These are phyloP conservation scores for Ennomos quercinarius DNA, from an alignment of 2,888 invertebrate species.

Conservation along the genomic window DNA sequence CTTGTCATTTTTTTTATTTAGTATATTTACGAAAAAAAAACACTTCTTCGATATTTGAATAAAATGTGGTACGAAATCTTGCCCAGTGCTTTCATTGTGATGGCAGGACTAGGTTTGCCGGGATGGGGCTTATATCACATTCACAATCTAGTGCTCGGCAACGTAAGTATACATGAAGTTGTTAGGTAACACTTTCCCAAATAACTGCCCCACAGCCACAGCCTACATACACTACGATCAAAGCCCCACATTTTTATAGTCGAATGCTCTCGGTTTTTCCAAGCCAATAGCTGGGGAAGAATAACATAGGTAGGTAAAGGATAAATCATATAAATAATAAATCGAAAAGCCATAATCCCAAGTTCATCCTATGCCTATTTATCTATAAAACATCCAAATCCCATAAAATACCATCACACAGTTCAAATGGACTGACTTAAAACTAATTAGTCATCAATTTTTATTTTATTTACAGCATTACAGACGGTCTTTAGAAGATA, in stretches of 20 bases:
- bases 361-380: too few relatives aligned
- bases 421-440: not conserved
- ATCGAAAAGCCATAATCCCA: too few relatives aligned
- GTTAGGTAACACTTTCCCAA: conserved; percentile 66
- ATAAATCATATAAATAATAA: too few relatives aligned
- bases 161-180: conserved; percentile 84
- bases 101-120: conserved; percentile 86
- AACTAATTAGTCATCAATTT: not conserved
- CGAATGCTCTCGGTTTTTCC: too few relatives aligned
- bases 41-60: conserved; percentile 40
- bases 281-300: too few relatives aligned
- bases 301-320: too few relatives aligned
- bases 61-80: conserved; percentile 91
- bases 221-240: conserved; percentile 14
- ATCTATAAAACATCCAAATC: too few relatives aligned
- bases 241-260: conserved; percentile 6
- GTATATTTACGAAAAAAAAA: too few relatives aligned
- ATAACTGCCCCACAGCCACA: conserved; percentile 19
- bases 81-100: conserved; percentile 87
- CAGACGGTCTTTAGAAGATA: conserved; percentile 80
- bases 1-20: too few relatives aligned
- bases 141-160: conserved; percentile 86
- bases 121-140: conserved; percentile 86
- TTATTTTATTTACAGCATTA: conserved; percentile 75
- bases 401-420: too few relatives aligned